Percentiles rank a stretch among this genome's conserved stretches.
These are phyloP conservation scores for Smittia sp. DNA, from an alignment of 2,888 invertebrate species.

Conservation along the genomic window DNA sequence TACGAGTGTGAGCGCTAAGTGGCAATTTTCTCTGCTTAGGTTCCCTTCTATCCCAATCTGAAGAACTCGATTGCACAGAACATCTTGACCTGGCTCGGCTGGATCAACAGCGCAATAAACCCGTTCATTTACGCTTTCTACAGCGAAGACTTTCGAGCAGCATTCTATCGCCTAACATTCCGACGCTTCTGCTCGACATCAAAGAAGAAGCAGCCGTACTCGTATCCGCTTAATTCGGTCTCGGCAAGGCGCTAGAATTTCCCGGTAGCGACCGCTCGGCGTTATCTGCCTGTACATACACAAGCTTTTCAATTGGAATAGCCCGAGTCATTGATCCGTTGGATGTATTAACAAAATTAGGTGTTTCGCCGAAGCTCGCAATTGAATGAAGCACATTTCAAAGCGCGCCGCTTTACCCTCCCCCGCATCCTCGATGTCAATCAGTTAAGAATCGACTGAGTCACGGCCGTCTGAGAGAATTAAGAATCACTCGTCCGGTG, in stretches of 20 bases:
- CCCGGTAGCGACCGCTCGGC: no score
- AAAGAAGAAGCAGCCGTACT: conserved; percentile 44
- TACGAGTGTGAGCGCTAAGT: background rate
- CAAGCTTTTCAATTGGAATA: no score
- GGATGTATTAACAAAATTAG: no score
- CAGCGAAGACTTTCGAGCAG: conserved; percentile 80
- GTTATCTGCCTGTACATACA: no score
- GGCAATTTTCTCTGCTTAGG: background rate
- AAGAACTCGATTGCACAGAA: background rate
- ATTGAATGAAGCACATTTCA: no score
- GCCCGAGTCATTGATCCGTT: no score
- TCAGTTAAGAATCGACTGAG: no score
- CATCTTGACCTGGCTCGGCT: conserved; percentile 80
- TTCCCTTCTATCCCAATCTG: conserved; percentile 18
- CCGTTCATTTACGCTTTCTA: conserved; percentile 90
- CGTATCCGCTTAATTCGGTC: conserved; percentile 35
- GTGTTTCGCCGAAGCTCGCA: no score
- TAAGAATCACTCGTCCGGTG: no score
- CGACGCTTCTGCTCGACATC: conserved; percentile 50
- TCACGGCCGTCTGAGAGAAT: no score
- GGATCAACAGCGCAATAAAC: conserved; percentile 87
- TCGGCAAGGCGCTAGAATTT: conserved; percentile 37
- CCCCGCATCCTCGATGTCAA: no score
- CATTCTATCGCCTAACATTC: conserved; percentile 77
- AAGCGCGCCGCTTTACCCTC: no score